These are phyloP conservation scores for Actenoides hombroni DNA, from an alignment of 2,113 vertebrate species.

Conservation along the genomic window DNA sequence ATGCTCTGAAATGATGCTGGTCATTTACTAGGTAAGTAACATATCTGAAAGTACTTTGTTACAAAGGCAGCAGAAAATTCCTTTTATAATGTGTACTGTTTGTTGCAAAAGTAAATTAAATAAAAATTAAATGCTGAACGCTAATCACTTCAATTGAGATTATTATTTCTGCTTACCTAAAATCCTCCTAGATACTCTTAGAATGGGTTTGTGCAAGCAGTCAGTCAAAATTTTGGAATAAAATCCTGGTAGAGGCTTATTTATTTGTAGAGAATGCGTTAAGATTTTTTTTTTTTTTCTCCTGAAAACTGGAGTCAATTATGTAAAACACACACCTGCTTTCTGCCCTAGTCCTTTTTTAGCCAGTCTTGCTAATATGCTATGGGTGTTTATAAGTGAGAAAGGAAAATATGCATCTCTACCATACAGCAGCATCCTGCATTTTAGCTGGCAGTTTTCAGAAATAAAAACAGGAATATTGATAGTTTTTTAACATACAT, in stretches of 20 bases:
- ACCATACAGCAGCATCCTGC: neutral
- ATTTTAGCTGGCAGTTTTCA: neutral
- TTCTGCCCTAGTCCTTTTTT: neutral
- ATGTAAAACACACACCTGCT: neutral
- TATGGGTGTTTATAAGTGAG: neutral
- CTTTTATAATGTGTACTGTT: neutral
- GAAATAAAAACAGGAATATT: neutral
- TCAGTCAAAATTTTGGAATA: neutral
- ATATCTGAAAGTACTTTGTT: neutral
- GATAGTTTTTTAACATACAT: neutral
- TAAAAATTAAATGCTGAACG: neutral
- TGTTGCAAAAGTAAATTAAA: neutral
- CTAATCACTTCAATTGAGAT: neutral
- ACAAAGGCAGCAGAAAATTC: neutral
- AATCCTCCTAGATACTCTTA: neutral
- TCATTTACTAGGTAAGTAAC: neutral
- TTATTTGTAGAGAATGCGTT: neutral
- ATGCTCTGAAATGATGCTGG: neutral
- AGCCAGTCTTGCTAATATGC: neutral
- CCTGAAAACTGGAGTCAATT: neutral
- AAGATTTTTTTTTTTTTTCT: accelerated
- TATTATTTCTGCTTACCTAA: neutral
- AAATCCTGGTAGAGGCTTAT: neutral
- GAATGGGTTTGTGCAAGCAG: neutral
- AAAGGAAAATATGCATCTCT: neutral